Evolutionary conservation across 2,888 invertebrate species (phyloP), one percentile per base, ranked within the genome.

Genomic region (Trachelus iudaicus): DNA sequence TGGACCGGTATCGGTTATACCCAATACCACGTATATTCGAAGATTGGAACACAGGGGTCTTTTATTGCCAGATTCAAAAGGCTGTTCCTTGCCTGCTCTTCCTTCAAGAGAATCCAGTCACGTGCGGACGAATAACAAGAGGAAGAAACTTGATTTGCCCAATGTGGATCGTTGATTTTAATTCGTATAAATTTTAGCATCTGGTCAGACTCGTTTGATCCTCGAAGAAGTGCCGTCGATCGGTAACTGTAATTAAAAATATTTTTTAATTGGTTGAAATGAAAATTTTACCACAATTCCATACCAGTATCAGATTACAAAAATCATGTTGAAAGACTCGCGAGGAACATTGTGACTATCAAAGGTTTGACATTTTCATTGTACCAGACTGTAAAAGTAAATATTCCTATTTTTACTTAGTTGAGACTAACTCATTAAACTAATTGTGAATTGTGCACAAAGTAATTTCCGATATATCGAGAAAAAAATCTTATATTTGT

Each of bases 21-120:
- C 88, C 0, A 89, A 89, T 76, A 85, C 87, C 33, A 89, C 86
- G 11, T 89, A 88, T 37, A 87, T 90, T 73, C 85, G 84, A 37
- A 85, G 86, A 35, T 69, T 88, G 30, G 87, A 89, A 69, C 87
- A 86, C 69, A 87, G 86, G 40, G 85, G 85, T 33, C 80, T 87
- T 30, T 81, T 85, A n/a, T 77, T 83, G 37, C 78, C 83, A 9
- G 83, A 85, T n/a, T 76, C 85, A 13, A 81, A 80, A 56, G 83
- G 85, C 15, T 88, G 86, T 79, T 81, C 85, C 3, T 80, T 90
- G 34, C 89, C 89, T 1, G 85, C 86, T 15, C 79, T 89, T 34
- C 84, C 86, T 15, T 80, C 82, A 2, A 84, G 83, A 37, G 87
- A 87, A 73, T 82, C 81, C 37, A 78, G 79, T 23, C 81, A 79